Evolutionary conservation across 92 coral and sea anemone genomes (phyloP), one percentile per base, ranked within the genome.

Genomic region (Epizoanthus stellaris): DNA sequence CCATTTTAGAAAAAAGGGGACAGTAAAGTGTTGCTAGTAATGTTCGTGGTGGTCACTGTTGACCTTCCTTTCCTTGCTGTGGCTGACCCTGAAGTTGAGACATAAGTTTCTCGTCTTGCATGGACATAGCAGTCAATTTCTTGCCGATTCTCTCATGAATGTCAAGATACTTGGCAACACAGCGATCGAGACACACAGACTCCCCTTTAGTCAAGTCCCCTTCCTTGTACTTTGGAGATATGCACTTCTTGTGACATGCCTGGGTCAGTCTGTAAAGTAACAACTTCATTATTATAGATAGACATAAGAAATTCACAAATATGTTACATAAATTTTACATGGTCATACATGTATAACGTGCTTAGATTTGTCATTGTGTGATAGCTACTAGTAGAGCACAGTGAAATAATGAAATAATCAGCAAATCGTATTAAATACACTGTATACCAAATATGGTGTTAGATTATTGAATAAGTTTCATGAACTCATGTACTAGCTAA

Each of bases 231-330:
- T 94, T 94, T 0, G 98, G 91, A 39, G 99, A 96, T 77, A 96
- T 96, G 79, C 99, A 96, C 88, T 96, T 96, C 92, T 96, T 96
- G 76, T 96, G 99, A 75, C 99, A 96, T 4, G 99, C 99, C 53
- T 86, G 89, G 13, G 99, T 96, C 25, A 96, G 92, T 15, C 99
- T 95, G 81, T 42, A 80, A 90, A 60, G 57, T 3, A 38, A 17
- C 23, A n/a, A 4, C 3, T 12, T 69, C 23, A 0, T 16, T 12
- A 16, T 60, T 17, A 17, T 23, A 23, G 6, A 57, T 5, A 36
- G 49, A 45, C 6, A 45, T 45, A 45, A 45, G 49, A 45, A 2
- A 30, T 30, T 30, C 36, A 30, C 36, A 30, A 30, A 30, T 30
- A 30, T 30, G 36, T 30, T 30, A 30, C 36, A 30, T 30, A 30